Evolutionary conservation across 2,888 invertebrate genomes (phyloP), one percentile per base, ranked within the genome.

Genomic region (Eupithecia subumbrata): DNA sequence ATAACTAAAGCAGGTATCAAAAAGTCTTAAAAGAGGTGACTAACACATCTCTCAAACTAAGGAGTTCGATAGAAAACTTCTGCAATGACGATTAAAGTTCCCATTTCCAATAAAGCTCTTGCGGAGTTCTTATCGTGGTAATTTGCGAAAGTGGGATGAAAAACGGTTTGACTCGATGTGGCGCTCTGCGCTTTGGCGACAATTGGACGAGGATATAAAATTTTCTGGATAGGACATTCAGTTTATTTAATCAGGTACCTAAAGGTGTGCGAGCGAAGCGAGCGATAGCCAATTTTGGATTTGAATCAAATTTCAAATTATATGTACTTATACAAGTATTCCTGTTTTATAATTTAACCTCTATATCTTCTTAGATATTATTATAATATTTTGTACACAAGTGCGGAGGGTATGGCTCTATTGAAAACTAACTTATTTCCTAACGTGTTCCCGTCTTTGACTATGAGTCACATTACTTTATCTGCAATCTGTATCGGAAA

Each of bases 131-230:
- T 82, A 80, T 82, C 81, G 69, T 11, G 67, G 76, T 78, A 79
- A 81, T 82, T 82, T 80, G 80, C 76, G 78, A 34, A 70, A n/a
- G 78, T 71, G 76, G 73, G 76, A 79, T 81, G 82, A 81, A 81
- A 82, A 82, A 82, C 79, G 75, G 63, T 52, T 66, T n/a, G 25
- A 48, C 64, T 72, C 43, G 60, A 71, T 67, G 73, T 60, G 40
- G 11, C 60, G 52, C 30, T 68, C 30, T 60, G 14, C 48, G 48
- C 52, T 73, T 68, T 48, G 68, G 71, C 60, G 70, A 73, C 70
- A 75, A 71, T 77, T 71, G 71, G 18, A 67, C 63, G 4, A 11
- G 76, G 70, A 68, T 14, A 2, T 74, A 12, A 3, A 48, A 40
- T 1, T 45, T 22, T 9, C 78, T 78, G 30, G 64, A 43, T 18